Percentiles rank a stretch among this genome's conserved stretches.
phyloP scores from a whole-genome alignment of 2,797 vertebrate species.

The Delichon dasypus region DNA sequence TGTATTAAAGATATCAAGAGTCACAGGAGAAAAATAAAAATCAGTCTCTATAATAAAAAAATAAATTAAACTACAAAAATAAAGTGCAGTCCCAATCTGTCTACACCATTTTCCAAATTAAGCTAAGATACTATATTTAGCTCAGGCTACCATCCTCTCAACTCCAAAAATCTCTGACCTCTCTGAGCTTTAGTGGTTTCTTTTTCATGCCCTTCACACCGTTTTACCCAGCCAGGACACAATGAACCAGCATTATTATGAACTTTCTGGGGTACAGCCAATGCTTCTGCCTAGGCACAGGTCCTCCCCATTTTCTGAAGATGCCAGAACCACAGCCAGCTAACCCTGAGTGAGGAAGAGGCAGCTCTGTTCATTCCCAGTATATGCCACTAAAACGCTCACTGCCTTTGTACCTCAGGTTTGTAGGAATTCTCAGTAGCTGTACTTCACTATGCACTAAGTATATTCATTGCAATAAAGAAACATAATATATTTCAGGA shows the following conservation, averaged over 20 bases:
- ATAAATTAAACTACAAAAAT: background rate
- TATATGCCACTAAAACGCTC: background rate
- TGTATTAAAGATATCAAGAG: background rate
- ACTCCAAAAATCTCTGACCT: background rate
- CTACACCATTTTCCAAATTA: background rate
- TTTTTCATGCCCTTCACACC: background rate
- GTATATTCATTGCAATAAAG: background rate
- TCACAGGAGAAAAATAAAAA: background rate
- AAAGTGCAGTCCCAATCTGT: background rate
- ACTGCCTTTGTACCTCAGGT: background rate
- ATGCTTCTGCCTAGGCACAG: background rate
- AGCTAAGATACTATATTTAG: slow-evolving; percentile 4
- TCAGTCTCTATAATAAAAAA: background rate
- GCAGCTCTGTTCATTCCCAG: background rate
- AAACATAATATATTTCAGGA: background rate
- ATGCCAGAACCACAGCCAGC: background rate
- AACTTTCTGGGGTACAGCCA: background rate
- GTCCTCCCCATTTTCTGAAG: background rate
- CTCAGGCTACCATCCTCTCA: background rate
- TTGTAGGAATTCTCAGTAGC: background rate
- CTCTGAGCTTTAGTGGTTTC: background rate
- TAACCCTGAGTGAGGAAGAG: background rate
- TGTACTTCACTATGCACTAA: background rate
- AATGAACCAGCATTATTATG: background rate
- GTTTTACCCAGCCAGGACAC: background rate